Base-by-base conservation (phyloP, 64 coral and sea anemone genomes). In the Anthopleura sola region DNA sequence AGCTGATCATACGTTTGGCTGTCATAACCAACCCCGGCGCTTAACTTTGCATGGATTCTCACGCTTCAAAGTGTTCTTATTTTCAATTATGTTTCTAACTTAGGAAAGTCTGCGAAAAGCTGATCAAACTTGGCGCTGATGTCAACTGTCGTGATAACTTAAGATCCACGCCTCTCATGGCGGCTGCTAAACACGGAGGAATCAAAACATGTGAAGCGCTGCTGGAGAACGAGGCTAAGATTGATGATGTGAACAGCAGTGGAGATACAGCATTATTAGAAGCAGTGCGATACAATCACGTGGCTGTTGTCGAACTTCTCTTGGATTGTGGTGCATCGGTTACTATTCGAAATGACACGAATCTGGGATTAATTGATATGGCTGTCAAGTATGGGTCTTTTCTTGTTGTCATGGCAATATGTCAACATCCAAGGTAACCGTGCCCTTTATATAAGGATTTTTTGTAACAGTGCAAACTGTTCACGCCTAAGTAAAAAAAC, bases 51-150 rank as follows among this genome's bases (percentile, higher is more conserved):
- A n/a, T n/a, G n/a, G n/a, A n/a, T n/a, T n/a, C n/a, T n/a, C n/a
- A n/a, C n/a, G n/a, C n/a, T n/a, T n/a, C n/a, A n/a, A n/a, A n/a
- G n/a, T n/a, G n/a, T 38, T 38, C 38, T 79, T 8, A 40, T 24
- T 20, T 23, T 11, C 31, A 51, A 60, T 54, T 7, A 19, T 48
- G 15, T 0, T n/a, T 60, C 16, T 19, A 16, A 28, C 2, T 81
- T 55, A 95, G 93, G 18, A 95, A 95, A 94, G 93, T 95, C 56
- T 95, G 93, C 28, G 53, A 87, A 56, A 75, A 74, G 12, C 29
- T 95, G 23, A 51, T 95, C 21, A 83, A 60, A 37, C 83, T 88
- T 48, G 93, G 93, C 23, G 89, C 88, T 10, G 86, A 95, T 57
- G 86, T 76, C 11, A 66, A 84, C 37, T 71, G 81, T 55, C 79